Percentiles rank a stretch among this genome's conserved stretches.
phyloP scores from a whole-genome alignment of 2,797 vertebrate genomes.

The Neosilurus mollespiculum region DNA sequence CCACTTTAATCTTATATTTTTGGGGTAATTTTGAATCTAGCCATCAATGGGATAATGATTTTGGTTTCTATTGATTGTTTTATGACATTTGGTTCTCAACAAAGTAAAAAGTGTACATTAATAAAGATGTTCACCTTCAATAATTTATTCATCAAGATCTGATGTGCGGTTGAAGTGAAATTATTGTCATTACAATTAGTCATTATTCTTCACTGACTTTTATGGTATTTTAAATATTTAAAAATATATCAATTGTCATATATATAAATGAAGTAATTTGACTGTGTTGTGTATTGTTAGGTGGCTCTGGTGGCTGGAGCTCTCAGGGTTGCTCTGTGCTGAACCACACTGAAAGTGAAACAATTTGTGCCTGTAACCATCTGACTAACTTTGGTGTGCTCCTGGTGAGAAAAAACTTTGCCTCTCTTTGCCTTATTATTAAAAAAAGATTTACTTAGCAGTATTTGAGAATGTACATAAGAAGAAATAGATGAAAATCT shows the following conservation, averaged over 20 bases:
- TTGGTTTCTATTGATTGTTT: no score
- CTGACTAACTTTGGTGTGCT: conserved; percentile 93
- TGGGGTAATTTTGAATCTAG: no score
- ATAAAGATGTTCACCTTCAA: no score
- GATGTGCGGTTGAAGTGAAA: no score
- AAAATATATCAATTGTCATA: neutral
- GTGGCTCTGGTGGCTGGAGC: conserved; percentile 83
- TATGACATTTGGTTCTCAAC: no score
- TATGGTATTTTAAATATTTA: neutral
- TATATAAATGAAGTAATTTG: neutral
- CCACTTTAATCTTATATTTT: no score
- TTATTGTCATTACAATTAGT: neutral
- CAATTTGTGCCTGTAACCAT: conserved; percentile 88
- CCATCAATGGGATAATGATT: no score
- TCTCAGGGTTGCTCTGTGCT: conserved; percentile 77
- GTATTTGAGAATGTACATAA: neutral
- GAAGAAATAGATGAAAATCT: neutral
- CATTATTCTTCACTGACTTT: neutral
- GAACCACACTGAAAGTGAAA: conserved; percentile 76
- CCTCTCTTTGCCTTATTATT: neutral
- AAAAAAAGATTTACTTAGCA: neutral
- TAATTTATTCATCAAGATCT: no score
- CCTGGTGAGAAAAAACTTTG: conserved; percentile 74
- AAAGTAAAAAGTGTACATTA: no score
- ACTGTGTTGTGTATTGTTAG: conserved; percentile 52